Evolutionary conservation across 2,797 vertebrate genomes (phyloP).

Genomic region (Paramormyrops hopkinsi): DNA sequence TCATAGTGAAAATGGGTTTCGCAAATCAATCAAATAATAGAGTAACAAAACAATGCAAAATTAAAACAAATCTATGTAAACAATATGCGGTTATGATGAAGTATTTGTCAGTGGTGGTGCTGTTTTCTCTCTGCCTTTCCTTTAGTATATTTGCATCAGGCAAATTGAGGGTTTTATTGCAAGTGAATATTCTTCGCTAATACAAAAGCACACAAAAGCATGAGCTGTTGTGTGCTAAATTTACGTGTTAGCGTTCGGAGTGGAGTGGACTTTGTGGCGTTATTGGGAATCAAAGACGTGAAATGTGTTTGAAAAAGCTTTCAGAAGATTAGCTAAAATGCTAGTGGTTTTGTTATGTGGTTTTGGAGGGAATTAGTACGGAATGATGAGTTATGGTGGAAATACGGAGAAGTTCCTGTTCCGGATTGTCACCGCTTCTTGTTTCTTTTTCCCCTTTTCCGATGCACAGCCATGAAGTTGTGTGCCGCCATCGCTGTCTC

Average conservation of each 20-base stretch:
- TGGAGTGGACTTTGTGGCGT: background rate
- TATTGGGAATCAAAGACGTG: background rate
- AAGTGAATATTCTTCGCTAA: background rate
- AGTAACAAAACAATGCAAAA: background rate
- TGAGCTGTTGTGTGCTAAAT: background rate
- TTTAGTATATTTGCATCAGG: background rate
- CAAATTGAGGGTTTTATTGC: background rate
- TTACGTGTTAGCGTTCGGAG: background rate
- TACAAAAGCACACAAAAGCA: background rate
- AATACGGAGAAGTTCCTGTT: background rate
- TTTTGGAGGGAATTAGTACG: background rate
- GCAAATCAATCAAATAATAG: background rate
- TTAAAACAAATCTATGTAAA: background rate
- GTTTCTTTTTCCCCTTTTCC: slow-evolving; percentile 7
- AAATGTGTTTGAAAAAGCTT: background rate
- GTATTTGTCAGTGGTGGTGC: background rate
- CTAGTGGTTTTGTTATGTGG: background rate
- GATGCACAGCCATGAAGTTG: slow-evolving; percentile 81
- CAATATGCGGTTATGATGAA: background rate
- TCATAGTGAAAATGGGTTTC: background rate
- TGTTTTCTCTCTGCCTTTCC: background rate
- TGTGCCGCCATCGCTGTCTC: slow-evolving; percentile 61
- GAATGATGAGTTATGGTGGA: background rate
- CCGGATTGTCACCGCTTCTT: background rate
- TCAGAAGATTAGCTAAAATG: background rate